phyloP scores from a whole-genome alignment of 2,888 invertebrate species.

The Trichopria drosophilae region DNA sequence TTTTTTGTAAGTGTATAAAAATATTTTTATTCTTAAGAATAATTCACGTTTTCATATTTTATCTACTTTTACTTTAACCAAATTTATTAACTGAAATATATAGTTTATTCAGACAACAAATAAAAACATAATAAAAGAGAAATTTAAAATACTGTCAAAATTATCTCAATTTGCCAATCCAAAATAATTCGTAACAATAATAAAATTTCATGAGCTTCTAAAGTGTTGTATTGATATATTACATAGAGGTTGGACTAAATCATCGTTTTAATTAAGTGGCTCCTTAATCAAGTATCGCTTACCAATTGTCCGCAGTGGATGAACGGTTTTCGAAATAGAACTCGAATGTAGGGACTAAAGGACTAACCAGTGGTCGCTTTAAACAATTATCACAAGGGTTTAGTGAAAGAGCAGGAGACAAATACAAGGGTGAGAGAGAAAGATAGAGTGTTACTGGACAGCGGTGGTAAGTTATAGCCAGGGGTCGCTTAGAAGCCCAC shows the following conservation, averaged over 20 bases:
- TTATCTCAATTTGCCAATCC: no score
- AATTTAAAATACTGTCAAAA: no score
- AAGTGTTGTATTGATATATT: no score
- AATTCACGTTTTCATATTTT: no score
- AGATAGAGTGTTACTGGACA: conserved; percentile 48
- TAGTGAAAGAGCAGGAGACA: conserved; percentile 38
- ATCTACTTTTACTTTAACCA: no score
- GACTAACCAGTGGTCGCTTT: conserved; percentile 55
- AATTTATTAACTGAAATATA: no score
- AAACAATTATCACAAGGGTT: conserved; percentile 58
- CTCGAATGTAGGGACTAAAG: conserved; percentile 48
- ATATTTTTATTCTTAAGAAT: background rate
- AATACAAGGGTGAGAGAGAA: conserved; percentile 22
- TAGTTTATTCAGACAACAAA: no score
- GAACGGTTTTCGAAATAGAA: conserved; percentile 43
- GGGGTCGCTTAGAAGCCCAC: conserved; percentile 47
- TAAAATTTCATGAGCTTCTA: no score
- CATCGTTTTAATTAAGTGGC: conserved; percentile 27
- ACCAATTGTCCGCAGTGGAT: conserved; percentile 35
- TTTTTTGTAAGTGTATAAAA: conserved; percentile 8
- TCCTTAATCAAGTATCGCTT: conserved; percentile 34
- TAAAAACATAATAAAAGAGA: no score
- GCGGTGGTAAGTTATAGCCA: conserved; percentile 56
- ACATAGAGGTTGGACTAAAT: no score
- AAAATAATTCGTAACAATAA: no score